phyloP scores from a whole-genome alignment of 2,113 vertebrate genomes.

The Thryonomys swinderianus region DNA sequence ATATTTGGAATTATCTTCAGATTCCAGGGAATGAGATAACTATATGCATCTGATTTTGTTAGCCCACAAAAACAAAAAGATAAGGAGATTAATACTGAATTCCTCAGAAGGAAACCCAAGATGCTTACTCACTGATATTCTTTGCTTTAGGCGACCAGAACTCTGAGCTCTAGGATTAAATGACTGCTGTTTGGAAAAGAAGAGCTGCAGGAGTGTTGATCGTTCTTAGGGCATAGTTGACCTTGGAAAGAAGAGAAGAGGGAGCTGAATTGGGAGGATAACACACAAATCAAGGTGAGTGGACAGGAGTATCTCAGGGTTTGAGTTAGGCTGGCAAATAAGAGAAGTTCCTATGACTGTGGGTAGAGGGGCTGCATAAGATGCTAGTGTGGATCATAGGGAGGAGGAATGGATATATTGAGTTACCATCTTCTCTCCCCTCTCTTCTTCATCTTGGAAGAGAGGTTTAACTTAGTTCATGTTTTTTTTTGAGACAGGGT shows the following conservation, averaged over 20 bases:
- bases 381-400: not conserved
- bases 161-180: not conserved
- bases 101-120: conserved; percentile 6
- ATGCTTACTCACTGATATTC: not conserved
- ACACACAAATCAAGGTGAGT: not conserved
- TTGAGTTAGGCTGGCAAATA: not conserved
- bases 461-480: not conserved
- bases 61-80: not conserved
- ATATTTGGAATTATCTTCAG: not conserved
- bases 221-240: not conserved
- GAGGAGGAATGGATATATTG: not conserved
- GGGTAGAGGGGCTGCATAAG: not conserved
- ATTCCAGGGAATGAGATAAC: not conserved
- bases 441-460: not conserved
- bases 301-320: not conserved
- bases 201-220: not conserved
- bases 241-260: not conserved
- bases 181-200: conserved; percentile 17
- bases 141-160: not conserved
- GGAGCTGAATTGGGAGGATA: not conserved
- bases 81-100: not conserved
- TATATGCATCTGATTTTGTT: not conserved
- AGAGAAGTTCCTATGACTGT: not conserved
- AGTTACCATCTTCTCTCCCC: not conserved
- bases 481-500: too few relatives aligned